Percentiles rank a stretch among this genome's conserved stretches.
phyloP scores from a whole-genome alignment of 2,113 vertebrate species.

The Mesoclemmys tuberculata region DNA sequence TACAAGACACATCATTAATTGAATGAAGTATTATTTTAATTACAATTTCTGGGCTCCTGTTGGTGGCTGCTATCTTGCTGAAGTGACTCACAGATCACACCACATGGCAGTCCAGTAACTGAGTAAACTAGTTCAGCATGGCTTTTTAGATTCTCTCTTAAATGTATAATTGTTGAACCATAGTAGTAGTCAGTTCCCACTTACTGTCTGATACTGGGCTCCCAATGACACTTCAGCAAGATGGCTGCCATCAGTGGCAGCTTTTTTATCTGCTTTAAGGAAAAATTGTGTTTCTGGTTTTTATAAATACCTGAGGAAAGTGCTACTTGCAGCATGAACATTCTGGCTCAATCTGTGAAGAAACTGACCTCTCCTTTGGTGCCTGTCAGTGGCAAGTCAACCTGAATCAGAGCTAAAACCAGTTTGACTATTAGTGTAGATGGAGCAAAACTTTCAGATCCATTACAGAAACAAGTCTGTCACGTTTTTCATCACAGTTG shows the following conservation, averaged over 20 bases:
- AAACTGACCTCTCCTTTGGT: rapidly evolving
- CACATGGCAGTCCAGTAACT: neutral
- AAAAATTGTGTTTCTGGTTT: neutral
- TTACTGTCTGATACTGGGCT: rapidly evolving
- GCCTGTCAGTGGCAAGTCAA: neutral
- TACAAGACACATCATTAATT: neutral
- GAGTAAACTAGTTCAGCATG: neutral
- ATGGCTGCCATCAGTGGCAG: neutral
- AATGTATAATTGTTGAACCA: neutral
- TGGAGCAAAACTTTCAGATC: slow-evolving; percentile 5
- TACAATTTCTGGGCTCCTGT: neutral
- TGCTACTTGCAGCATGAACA: neutral
- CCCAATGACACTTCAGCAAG: neutral
- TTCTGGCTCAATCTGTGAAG: neutral
- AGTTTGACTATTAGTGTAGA: rapidly evolving
- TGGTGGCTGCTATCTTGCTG: slow-evolving; percentile 48
- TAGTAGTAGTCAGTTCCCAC: neutral
- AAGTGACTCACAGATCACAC: neutral
- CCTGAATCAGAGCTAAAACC: neutral
- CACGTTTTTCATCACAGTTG: neutral
- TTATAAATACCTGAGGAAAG: neutral
- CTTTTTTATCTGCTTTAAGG: neutral
- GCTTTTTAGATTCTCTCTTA: neutral
- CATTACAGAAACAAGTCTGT: neutral
- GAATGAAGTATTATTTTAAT: neutral